Conservation (phyloP, 1,140 invertebrate genomes). For the Leptinotarsa undecemlineata region DNA sequence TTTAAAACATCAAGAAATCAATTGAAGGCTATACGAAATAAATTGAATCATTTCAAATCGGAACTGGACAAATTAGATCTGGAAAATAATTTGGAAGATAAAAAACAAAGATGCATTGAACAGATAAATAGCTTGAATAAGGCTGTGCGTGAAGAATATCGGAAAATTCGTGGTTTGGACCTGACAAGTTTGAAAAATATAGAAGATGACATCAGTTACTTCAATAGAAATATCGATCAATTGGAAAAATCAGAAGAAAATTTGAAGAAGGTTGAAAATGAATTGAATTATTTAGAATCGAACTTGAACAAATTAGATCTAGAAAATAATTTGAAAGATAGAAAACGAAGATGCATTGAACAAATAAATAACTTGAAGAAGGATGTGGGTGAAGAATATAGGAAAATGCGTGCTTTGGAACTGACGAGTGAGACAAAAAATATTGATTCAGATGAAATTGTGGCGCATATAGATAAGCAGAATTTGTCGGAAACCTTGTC, state of each 20-base stretch:
- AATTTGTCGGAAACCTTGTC: too few relatives aligned
- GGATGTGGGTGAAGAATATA: too few relatives aligned
- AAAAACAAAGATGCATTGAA: background rate
- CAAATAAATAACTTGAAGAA: background rate
- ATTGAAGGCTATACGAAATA: fast-evolving
- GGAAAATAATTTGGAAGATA: background rate
- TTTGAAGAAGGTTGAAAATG: background rate
- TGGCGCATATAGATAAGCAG: too few relatives aligned
- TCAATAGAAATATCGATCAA: background rate
- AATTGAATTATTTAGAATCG: background rate
- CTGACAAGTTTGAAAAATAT: background rate
- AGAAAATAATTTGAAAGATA: background rate
- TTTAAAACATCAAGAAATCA: background rate
- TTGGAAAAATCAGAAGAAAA: background rate
- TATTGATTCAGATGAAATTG: too few relatives aligned
- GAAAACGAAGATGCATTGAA: background rate
- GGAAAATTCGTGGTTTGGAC: too few relatives aligned
- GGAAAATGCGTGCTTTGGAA: too few relatives aligned
- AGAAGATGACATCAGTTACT: constrained; percentile 17
- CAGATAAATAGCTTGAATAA: background rate
- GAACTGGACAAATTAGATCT: background rate
- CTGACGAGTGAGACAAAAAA: too few relatives aligned
- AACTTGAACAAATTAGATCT: background rate
- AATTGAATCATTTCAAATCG: background rate
- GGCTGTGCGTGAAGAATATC: too few relatives aligned